Conservation (phyloP, 2,888 invertebrate species). For the Drosophila neotestacea region DNA sequence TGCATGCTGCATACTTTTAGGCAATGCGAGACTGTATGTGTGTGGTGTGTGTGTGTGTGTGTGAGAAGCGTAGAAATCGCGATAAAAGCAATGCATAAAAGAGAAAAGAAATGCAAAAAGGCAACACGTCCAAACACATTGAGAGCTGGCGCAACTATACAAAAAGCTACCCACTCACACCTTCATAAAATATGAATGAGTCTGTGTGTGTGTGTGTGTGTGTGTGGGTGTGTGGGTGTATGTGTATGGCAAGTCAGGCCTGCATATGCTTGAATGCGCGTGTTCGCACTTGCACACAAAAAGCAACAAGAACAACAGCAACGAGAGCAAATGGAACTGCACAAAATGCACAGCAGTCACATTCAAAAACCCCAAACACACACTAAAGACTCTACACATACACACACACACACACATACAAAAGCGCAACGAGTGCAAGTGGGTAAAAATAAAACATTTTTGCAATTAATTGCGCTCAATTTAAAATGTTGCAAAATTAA, state of each 20-base stretch:
- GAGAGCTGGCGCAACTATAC: conserved; percentile 33
- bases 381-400: conserved; percentile 12
- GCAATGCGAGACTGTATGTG: conserved; percentile 44
- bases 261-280: conserved; percentile 81
- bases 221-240: conserved; percentile 16
- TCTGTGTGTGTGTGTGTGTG: conserved; percentile 15
- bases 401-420: conserved; percentile 14
- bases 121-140: conserved; percentile 69
- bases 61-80: conserved; percentile 69
- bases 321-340: conserved; percentile 53
- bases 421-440: conserved; percentile 73
- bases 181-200: conserved; percentile 24
- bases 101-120: conserved; percentile 75
- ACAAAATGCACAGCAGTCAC: conserved; percentile 71
- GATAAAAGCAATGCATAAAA: conserved; percentile 81
- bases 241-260: conserved; percentile 33
- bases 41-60: conserved; percentile 34
- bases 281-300: conserved; percentile 79
- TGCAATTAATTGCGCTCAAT: conserved; percentile 84
- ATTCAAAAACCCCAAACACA: conserved; percentile 63
- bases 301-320: conserved; percentile 46
- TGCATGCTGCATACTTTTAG: conserved; percentile 80
- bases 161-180: conserved; percentile 57
- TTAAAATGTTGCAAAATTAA: conserved; percentile 85
- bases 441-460: conserved; percentile 81